A percentile compares a stretch with the other conserved stretches of the same genome.
Conservation (phyloP, 2,113 vertebrate species). For the Hippocampus barbouri region DNA sequence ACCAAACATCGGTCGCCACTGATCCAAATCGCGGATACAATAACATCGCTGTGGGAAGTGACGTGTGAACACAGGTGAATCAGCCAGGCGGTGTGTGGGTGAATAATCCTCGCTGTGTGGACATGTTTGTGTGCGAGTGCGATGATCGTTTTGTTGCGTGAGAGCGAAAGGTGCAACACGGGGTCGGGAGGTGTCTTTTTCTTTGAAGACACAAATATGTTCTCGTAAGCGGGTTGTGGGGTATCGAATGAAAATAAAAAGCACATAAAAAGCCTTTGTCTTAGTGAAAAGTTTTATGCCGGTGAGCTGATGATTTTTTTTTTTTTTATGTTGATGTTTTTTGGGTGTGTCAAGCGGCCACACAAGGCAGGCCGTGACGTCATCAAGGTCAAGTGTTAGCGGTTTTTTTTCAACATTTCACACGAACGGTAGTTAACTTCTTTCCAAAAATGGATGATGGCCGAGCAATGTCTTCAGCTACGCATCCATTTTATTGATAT, state of each 20-base stretch:
- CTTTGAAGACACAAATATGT: background rate
- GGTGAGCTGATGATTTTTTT: too few species aligned
- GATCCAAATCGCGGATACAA: slow-evolving; percentile 2
- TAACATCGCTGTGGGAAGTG: background rate
- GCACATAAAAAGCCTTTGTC: too few species aligned
- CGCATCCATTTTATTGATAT: too few species aligned
- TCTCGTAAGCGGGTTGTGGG: background rate
- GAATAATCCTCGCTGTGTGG: background rate
- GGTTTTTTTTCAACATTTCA: too few species aligned
- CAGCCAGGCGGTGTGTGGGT: background rate
- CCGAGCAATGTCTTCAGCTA: too few species aligned
- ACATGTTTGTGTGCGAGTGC: slow-evolving; percentile 18
- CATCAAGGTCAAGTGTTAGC: too few species aligned
- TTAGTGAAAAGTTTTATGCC: too few species aligned
- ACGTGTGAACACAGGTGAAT: slow-evolving; percentile 26
- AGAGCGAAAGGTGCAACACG: slow-evolving; percentile 19
- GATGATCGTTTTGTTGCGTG: slow-evolving; percentile 44
- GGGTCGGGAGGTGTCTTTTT: slow-evolving; percentile 41
- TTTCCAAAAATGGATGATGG: too few species aligned
- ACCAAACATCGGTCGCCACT: slow-evolving; percentile 18
- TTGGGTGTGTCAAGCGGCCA: too few species aligned
- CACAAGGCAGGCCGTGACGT: too few species aligned
- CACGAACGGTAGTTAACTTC: too few species aligned
- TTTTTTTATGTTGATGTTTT: too few species aligned
- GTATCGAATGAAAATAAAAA: background rate